These are phyloP conservation scores for Sarcophaga subvicina DNA, from an alignment of 2,888 invertebrate genomes.

Conservation along the genomic window DNA sequence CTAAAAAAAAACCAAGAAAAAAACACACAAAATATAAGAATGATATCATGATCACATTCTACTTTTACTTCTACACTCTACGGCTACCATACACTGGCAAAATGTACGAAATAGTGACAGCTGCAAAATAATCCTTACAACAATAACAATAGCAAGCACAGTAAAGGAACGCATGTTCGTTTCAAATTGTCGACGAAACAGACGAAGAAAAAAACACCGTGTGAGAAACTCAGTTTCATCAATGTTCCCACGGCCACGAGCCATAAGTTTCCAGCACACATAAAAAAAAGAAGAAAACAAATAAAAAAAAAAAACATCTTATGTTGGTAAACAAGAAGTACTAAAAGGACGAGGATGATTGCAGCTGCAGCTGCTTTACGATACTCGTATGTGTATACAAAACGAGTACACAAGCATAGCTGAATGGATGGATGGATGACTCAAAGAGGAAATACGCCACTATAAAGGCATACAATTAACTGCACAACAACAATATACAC, in stretches of 20 bases:
- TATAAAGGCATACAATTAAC: conserved; percentile 38
- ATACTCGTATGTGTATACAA: conserved; percentile 13
- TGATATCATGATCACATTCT: conserved; percentile 62
- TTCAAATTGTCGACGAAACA: conserved; percentile 55
- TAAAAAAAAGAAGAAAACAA: conserved; percentile 29
- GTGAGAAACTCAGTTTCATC: conserved; percentile 81
- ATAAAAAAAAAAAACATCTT: conserved; percentile 39
- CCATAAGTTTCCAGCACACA: conserved; percentile 77
- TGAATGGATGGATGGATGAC: conserved; percentile 41
- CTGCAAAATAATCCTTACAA: conserved; percentile 75
- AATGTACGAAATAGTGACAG: conserved; percentile 75
- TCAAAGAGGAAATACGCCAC: conserved; percentile 66
- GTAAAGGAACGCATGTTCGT: conserved; percentile 75
- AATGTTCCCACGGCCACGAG: conserved; percentile 82
- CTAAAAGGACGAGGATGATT: conserved; percentile 55
- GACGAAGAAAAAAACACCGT: conserved; percentile 75
- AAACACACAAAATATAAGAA: conserved; percentile 1
- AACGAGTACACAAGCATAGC: neutral
- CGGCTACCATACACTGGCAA: conserved; percentile 8
- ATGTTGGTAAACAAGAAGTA: conserved; percentile 26
- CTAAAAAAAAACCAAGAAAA: neutral
- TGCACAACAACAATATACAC: conserved; percentile 26
- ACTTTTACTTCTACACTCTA: conserved; percentile 48
- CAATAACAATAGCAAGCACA: conserved; percentile 67
- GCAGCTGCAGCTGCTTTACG: conserved; percentile 68